Base-by-base conservation (phyloP, 2,113 vertebrate genomes). In the Sebastes schlegelii region DNA sequence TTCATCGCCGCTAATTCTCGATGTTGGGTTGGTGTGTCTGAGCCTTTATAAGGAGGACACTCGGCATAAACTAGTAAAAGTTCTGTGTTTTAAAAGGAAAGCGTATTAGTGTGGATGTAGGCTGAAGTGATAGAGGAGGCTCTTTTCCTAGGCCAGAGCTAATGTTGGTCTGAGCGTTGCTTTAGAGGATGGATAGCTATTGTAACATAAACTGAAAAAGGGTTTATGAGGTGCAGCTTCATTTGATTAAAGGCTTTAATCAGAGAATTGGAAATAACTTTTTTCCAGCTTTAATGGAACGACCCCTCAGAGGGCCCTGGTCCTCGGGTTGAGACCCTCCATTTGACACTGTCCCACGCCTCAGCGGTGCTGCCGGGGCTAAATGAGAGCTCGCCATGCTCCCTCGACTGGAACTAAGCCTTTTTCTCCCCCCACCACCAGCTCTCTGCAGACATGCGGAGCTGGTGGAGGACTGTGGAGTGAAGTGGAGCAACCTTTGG, bases 361-460 rank as follows among this genome's bases (percentile, higher is more conserved):
- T 89, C 67, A 46, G 75, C 14, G 13, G 55, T 48, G 77, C 45
- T 23, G 2, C 74, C 14, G 1, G 21, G 51, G 49, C 63, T 84
- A 78, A 81, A 82, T 64, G 68, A 78, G 68, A 9, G 77, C 78
- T 74, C n/a, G 6, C 75, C 64, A 9, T 69, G 91, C 80, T 82
- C 68, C 65, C 70, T 89, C 7, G 55, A 42, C 79, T 79, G 86
- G 91, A 89, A 90, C 88, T 89, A 90, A 92, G 74, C 79, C n/a
- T 26, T 58, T 46, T 19, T 67, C 13, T 40, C 34, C 67, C 55
- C n/a, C 49, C 69, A 17, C 45, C 75, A 19, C 34, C 77, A n/a
- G 21, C 73, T 49, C 80, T 74, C 42, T 62, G 66, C 61, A 81
- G 48, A 86, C 74, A n/a, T n/a, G 73, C 82, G 65, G 49, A 46